These are phyloP conservation scores for Lissonota sp. DNA, from an alignment of 2,888 invertebrate species.

Conservation along the genomic window DNA sequence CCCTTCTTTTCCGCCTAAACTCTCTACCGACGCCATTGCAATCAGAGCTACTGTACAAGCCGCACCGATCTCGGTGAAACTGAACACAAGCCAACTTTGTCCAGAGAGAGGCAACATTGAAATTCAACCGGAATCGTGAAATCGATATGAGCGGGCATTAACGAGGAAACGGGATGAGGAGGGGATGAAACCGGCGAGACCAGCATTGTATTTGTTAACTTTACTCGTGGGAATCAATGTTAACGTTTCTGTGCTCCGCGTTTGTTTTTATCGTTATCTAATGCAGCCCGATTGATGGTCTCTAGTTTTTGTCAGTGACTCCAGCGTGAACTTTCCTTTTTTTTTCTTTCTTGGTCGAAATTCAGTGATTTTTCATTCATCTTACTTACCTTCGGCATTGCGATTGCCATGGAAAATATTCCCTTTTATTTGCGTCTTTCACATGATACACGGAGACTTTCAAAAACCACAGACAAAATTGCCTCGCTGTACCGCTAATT, in stretches of 20 bases:
- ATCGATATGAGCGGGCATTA: slow-evolving; percentile 47
- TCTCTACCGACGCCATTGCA: slow-evolving; percentile 42
- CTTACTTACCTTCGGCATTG: too few species aligned
- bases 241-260: too few species aligned
- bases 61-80: slow-evolving; percentile 55
- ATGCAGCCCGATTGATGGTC: too few species aligned
- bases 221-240: neutral
- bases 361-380: too few species aligned
- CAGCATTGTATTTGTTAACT: slow-evolving; percentile 19
- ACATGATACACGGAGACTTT: too few species aligned
- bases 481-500: slow-evolving; percentile 65
- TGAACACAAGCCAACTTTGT: slow-evolving; percentile 55
- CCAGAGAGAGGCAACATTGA: slow-evolving; percentile 25
- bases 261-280: too few species aligned
- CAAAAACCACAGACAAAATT: neutral
- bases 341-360: too few species aligned
- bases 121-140: slow-evolving; percentile 52
- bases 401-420: too few species aligned
- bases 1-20: slow-evolving; percentile 7
- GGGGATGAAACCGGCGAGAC: slow-evolving; percentile 19
- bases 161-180: neutral
- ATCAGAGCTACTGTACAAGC: slow-evolving; percentile 53
- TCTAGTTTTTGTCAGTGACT: too few species aligned
- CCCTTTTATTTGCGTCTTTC: too few species aligned
- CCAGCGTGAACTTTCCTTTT: too few species aligned